Percentiles rank a stretch among this genome's conserved stretches.
Evolutionary conservation across 1,140 invertebrate species (phyloP).

Genomic region (Cotesia chilonis): DNA sequence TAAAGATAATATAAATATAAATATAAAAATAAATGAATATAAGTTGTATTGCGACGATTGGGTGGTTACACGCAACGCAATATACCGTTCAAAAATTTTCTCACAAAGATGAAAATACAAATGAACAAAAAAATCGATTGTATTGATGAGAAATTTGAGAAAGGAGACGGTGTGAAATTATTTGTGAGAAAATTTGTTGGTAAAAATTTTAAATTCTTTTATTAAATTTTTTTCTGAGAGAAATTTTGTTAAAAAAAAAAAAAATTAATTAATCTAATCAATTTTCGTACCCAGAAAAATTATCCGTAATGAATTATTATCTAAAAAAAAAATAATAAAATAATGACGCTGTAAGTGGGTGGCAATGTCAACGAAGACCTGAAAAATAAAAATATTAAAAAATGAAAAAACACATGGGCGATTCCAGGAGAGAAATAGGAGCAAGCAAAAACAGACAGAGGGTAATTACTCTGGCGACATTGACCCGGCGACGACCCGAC

Average conservation of each 20-base stretch:
- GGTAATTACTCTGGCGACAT: conserved; percentile 59
- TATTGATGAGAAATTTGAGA: background rate
- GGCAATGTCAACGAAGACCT: conserved; percentile 8
- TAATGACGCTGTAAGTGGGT: conserved; percentile 7
- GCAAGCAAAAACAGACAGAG: conserved; percentile 39
- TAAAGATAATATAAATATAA: too few species aligned
- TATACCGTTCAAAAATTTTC: background rate
- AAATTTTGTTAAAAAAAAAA: too few species aligned
- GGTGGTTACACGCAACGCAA: conserved; percentile 1
- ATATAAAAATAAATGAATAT: too few species aligned
- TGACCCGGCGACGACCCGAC: conserved; percentile 57
- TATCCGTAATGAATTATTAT: background rate
- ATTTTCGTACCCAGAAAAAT: too few species aligned
- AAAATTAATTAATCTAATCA: too few species aligned
- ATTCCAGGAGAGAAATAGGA: conserved; percentile 31
- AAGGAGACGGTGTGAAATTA: too few species aligned
- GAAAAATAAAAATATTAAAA: conserved; percentile 16
- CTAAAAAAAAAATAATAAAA: conserved; percentile 26
- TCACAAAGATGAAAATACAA: background rate
- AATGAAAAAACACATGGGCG: background rate
- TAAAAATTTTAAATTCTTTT: too few species aligned
- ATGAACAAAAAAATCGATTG: background rate
- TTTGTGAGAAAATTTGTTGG: too few species aligned
- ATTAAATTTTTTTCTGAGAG: too few species aligned
- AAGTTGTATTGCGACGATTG: background rate